Base-by-base conservation (phyloP, 2,888 invertebrate genomes). In the Ochropacha duplaris region DNA sequence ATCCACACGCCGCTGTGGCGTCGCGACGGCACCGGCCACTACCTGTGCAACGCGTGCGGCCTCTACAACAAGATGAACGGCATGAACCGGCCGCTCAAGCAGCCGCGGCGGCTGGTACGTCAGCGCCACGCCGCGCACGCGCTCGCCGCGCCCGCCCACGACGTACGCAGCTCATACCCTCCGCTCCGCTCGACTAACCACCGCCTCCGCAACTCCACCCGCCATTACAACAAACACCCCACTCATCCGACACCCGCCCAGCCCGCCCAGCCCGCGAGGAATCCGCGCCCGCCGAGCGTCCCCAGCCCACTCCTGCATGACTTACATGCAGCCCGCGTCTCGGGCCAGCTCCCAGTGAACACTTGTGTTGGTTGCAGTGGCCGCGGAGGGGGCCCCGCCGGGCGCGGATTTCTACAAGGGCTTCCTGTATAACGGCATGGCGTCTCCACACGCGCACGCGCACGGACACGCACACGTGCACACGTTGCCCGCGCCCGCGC, bases 51-150 rank as follows among this genome's bases (percentile, higher is more conserved):
- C 94, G 99, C 99, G 70, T 99, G 99, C 94, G 99, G 99, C 79
- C 97, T 99, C 82, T 99, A 99, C 95, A 98, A 98, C 94, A 99
- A 99, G 94, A 99, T 99, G 98, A 99, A 99, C 94, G 99, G 99
- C 86, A 97, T 98, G 95, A 98, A 98, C 94, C 95, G 99, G 78
- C 99, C 99, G 71, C 95, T 99, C 79, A 98, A 99, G 90, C 99
- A 99, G 94, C 99, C 99, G 72, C 98, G 98, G 87, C 98, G 99
- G 95, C 96, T 98, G 96, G 99, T 99, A 94, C 97, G 97, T 94
- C 85, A 87, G 88, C 91, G 92, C 76, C 87, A 84, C 86, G 88
- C 88, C 79, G 83, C 87, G 81, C 86, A 76, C 83, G 84, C 87
- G 80, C 79, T 71, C 71, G 77, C 84, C 81, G 81, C 87, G 79